phyloP scores from a whole-genome alignment of 2,888 invertebrate genomes.

The Galerucella calmariensis region DNA sequence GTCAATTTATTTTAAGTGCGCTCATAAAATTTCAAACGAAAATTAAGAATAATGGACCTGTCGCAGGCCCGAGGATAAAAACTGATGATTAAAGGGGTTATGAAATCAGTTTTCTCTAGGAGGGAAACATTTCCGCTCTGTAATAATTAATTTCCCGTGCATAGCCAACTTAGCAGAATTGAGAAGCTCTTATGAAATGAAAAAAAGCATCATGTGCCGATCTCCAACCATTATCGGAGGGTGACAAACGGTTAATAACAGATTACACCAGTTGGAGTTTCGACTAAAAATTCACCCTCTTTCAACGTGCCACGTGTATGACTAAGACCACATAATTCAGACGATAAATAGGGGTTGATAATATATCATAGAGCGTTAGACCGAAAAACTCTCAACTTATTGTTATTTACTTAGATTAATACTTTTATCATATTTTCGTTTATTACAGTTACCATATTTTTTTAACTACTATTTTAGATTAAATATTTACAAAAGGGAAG shows the following conservation, averaged over 20 bases:
- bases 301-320: constrained; percentile 58
- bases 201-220: constrained; percentile 42
- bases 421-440: neutral
- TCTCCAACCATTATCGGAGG: constrained; percentile 40
- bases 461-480: too few species aligned
- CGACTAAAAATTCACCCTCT: constrained; percentile 30
- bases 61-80: constrained; percentile 4
- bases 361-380: constrained; percentile 27
- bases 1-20: neutral
- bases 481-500: too few species aligned
- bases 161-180: constrained; percentile 29
- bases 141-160: constrained; percentile 28
- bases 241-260: constrained; percentile 45
- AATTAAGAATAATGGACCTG: constrained; percentile 18
- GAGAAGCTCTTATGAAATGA: constrained; percentile 37
- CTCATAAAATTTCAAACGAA: constrained; percentile 10
- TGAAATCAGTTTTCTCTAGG: constrained; percentile 28
- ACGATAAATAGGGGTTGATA: constrained; percentile 63
- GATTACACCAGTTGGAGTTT: constrained; percentile 35
- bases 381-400: constrained; percentile 13
- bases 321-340: constrained; percentile 62
- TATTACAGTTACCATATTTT: neutral
- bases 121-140: constrained; percentile 25
- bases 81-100: constrained; percentile 19
- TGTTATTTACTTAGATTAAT: constrained; percentile 1